These are phyloP conservation scores for Etheostoma perlongum DNA, from an alignment of 2,797 vertebrate species.

Conservation along the genomic window DNA sequence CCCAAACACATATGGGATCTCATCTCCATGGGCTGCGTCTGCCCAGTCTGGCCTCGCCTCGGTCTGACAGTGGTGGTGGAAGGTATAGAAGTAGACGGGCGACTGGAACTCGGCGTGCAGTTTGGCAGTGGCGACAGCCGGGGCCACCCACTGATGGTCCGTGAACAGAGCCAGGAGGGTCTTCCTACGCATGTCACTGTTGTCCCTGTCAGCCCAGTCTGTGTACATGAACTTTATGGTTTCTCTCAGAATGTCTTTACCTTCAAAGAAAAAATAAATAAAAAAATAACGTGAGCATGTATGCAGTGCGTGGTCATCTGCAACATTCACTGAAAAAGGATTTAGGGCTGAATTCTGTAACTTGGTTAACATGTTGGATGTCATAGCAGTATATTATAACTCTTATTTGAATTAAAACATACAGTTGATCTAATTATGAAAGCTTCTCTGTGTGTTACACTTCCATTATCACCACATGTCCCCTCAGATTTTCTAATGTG, in stretches of 20 bases:
- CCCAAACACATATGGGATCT: constrained; percentile 96
- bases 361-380: background rate
- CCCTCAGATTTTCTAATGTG: background rate
- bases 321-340: background rate
- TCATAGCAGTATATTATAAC: background rate
- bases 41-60: constrained; percentile 96
- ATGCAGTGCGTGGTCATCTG: background rate
- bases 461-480: background rate
- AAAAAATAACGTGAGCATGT: constrained; percentile 25
- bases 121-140: constrained; percentile 95
- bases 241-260: constrained; percentile 94
- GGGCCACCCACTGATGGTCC: constrained; percentile 98
- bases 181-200: constrained; percentile 95
- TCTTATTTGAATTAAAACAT: background rate
- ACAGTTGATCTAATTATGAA: constrained; percentile 1
- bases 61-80: constrained; percentile 98
- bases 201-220: constrained; percentile 97
- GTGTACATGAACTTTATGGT: constrained; percentile 99
- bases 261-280: constrained; percentile 66
- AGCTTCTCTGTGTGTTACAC: background rate
- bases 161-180: constrained; percentile 95
- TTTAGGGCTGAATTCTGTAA: constrained; percentile 4
- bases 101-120: constrained; percentile 97
- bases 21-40: constrained; percentile 94
- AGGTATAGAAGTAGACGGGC: constrained; percentile 96